Conservation (phyloP, 2,113 vertebrate species). For the Lampris megalopsis region DNA sequence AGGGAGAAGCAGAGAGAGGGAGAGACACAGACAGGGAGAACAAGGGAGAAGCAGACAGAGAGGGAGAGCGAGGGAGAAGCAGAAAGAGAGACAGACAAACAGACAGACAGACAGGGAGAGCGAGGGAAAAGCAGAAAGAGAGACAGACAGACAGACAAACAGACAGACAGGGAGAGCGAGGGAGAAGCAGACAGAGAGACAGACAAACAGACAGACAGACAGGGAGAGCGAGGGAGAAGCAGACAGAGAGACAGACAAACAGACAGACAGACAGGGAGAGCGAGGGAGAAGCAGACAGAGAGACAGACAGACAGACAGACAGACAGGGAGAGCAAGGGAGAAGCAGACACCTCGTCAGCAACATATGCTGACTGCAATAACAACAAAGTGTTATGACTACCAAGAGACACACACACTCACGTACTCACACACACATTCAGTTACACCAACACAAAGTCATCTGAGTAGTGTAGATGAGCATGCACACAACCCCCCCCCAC, state of each 20-base stretch:
- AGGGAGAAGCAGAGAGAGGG: background rate
- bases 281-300: background rate
- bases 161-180: no score
- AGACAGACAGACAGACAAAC: background rate
- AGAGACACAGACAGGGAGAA: background rate
- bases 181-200: background rate
- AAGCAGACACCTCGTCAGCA: constrained; percentile 76
- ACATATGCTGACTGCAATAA: constrained; percentile 96
- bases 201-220: background rate
- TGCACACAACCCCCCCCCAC: background rate
- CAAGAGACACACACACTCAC: constrained; percentile 87
- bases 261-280: constrained; percentile 56
- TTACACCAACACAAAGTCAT: background rate
- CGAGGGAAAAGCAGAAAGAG: background rate
- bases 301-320: constrained; percentile 11
- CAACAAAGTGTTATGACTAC: constrained; percentile 94
- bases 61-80: background rate
- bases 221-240: constrained; percentile 92
- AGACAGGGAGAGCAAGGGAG: constrained; percentile 60
- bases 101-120: background rate
- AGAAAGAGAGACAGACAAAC: background rate
- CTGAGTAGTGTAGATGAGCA: background rate
- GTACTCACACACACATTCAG: background rate
- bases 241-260: constrained; percentile 65
- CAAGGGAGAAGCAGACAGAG: background rate